Evolutionary conservation across 2,888 invertebrate species (phyloP).

Genomic region (Julus scanicus): DNA sequence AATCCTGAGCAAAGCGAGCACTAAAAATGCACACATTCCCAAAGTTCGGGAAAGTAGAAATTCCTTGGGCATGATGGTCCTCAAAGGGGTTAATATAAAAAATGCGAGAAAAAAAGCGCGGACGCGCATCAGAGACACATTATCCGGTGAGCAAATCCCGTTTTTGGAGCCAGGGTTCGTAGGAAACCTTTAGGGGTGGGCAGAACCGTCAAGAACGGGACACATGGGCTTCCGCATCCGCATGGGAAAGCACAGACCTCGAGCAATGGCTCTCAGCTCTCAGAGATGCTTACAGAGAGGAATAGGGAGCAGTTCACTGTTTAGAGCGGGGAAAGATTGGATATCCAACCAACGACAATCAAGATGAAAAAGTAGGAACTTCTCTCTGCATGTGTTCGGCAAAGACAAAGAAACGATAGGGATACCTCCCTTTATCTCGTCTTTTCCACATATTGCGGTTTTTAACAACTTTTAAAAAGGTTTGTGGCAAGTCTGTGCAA

Average conservation of each 20-base stretch:
- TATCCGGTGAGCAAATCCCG: conserved; percentile 21
- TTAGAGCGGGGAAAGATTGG: not conserved
- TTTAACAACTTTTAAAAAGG: not conserved
- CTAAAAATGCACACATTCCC: conserved; percentile 44
- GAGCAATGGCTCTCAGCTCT: not conserved
- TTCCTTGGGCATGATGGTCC: conserved; percentile 46
- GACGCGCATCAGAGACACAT: conserved; percentile 26
- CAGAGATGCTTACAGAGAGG: not conserved
- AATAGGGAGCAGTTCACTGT: conserved; percentile 20
- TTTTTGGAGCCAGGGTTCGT: not conserved
- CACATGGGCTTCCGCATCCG: conserved; percentile 8
- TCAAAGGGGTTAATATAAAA: not conserved
- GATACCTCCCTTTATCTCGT: too few relatives aligned
- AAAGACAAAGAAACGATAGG: not conserved
- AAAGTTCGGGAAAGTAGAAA: conserved; percentile 48
- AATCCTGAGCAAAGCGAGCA: conserved; percentile 52
- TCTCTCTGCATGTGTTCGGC: not conserved
- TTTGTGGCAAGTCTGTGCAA: not conserved
- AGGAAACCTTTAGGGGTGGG: not conserved
- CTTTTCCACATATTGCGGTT: not conserved
- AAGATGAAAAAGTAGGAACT: not conserved
- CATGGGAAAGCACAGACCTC: not conserved
- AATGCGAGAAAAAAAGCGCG: not conserved
- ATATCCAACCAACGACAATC: not conserved
- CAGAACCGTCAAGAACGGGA: conserved; percentile 7